Percentiles rank a stretch among this genome's conserved stretches.
phyloP scores from a whole-genome alignment of 1,140 invertebrate species.

The Andrena cerasifolii region DNA sequence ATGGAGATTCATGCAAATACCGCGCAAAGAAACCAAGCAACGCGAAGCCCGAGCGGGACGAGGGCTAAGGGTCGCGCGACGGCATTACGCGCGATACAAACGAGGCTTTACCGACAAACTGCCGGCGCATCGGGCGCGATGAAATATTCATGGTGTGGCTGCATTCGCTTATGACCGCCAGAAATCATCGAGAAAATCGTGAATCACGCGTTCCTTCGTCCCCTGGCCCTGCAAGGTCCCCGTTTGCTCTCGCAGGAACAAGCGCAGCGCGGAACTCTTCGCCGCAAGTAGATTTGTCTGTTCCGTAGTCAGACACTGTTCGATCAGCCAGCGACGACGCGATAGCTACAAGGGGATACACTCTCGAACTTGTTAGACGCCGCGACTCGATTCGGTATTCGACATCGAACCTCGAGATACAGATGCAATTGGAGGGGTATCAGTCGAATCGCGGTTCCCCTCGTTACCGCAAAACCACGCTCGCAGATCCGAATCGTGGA shows the following conservation, averaged over 20 bases:
- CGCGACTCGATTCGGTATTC: too few relatives aligned
- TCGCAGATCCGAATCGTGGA: background rate
- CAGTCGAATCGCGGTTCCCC: background rate
- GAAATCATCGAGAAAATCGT: slow-evolving; percentile 71
- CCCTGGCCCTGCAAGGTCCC: background rate
- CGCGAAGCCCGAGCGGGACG: background rate
- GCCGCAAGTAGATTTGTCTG: slow-evolving; percentile 31
- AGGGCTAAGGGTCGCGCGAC: slow-evolving; percentile 57
- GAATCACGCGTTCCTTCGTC: slow-evolving; percentile 47
- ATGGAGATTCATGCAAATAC: slow-evolving; percentile 74
- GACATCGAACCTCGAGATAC: background rate
- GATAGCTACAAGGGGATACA: background rate
- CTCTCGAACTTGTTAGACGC: too few relatives aligned
- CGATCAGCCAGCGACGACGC: background rate
- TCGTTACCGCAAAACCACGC: slow-evolving; percentile 1
- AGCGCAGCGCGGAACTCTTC: background rate
- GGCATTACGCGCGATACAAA: slow-evolving; percentile 74
- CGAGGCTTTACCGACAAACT: slow-evolving; percentile 60
- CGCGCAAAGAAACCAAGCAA: slow-evolving; percentile 56
- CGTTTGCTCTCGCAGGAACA: too few relatives aligned
- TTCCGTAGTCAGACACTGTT: slow-evolving; percentile 33
- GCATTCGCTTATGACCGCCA: slow-evolving; percentile 64
- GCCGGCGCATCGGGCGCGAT: slow-evolving; percentile 67
- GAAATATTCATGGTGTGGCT: slow-evolving; percentile 73
- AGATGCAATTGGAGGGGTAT: background rate